Evolutionary conservation across 2,113 vertebrate species (phyloP).

Genomic region (Pipra filicauda): DNA sequence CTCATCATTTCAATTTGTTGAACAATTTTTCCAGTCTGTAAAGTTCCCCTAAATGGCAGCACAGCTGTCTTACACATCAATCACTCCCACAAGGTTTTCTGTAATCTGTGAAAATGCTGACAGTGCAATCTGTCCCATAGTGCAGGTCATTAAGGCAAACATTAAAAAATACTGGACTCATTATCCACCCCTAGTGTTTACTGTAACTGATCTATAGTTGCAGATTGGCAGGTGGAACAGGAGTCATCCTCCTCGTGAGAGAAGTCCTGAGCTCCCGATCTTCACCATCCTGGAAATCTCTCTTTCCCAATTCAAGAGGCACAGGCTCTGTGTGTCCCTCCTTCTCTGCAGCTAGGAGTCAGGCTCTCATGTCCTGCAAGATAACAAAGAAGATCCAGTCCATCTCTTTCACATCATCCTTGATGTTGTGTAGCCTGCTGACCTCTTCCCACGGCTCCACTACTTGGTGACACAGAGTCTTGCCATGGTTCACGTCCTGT

Average conservation of each 20-base stretch:
- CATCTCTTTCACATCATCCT: neutral
- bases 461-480: neutral
- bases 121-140: neutral
- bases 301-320: neutral
- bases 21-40: neutral
- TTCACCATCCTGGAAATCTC: neutral
- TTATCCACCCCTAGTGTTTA: neutral
- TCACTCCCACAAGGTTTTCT: neutral
- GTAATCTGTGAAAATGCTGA: neutral
- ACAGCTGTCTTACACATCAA: neutral
- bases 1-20: neutral
- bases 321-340: neutral
- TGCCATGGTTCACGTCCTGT: fast-evolving
- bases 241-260: neutral
- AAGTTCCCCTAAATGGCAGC: neutral
- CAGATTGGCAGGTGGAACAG: neutral
- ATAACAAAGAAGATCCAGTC: neutral
- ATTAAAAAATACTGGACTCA: neutral
- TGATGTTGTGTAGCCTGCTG: neutral
- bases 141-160: neutral
- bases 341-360: neutral
- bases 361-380: neutral
- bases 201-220: neutral
- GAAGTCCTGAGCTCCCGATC: neutral
- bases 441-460: neutral